Evolutionary conservation across 2,797 vertebrate species (phyloP).

Genomic region (Cyclura pinguis): DNA sequence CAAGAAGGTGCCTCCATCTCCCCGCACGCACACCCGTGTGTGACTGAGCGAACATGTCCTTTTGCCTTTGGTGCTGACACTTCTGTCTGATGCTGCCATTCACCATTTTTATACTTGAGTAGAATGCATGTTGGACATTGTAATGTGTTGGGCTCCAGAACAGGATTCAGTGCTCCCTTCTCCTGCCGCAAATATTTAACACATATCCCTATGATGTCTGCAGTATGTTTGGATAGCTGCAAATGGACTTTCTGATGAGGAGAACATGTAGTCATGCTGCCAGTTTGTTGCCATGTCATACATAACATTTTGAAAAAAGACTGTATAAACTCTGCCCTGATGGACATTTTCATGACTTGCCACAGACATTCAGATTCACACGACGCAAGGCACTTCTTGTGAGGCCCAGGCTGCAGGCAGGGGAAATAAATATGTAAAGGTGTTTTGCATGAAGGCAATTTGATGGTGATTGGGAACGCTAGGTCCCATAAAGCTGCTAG

Average conservation of each 20-base stretch:
- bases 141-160: constrained; percentile 63
- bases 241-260: constrained; percentile 41
- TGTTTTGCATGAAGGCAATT: constrained; percentile 51
- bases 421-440: constrained; percentile 24
- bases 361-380: neutral
- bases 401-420: neutral
- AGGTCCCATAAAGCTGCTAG: constrained; percentile 64
- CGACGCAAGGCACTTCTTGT: constrained; percentile 2
- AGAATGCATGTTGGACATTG: constrained; percentile 65
- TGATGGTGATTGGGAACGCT: constrained; percentile 51
- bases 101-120: constrained; percentile 58
- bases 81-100: constrained; percentile 62
- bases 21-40: constrained; percentile 10
- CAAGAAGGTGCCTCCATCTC: constrained; percentile 40
- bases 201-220: constrained; percentile 24
- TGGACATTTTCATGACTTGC: constrained; percentile 2
- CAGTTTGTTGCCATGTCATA: constrained; percentile 56
- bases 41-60: constrained; percentile 56
- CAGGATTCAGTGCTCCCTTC: constrained; percentile 47
- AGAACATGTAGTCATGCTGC: constrained; percentile 43
- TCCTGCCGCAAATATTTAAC: neutral
- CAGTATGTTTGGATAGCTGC: constrained; percentile 42
- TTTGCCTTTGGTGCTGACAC: constrained; percentile 58
- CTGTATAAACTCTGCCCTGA: constrained; percentile 66
- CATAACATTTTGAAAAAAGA: constrained; percentile 52